Base-by-base conservation (phyloP, 2,797 vertebrate species). In the Odontamblyopus rebecca region DNA sequence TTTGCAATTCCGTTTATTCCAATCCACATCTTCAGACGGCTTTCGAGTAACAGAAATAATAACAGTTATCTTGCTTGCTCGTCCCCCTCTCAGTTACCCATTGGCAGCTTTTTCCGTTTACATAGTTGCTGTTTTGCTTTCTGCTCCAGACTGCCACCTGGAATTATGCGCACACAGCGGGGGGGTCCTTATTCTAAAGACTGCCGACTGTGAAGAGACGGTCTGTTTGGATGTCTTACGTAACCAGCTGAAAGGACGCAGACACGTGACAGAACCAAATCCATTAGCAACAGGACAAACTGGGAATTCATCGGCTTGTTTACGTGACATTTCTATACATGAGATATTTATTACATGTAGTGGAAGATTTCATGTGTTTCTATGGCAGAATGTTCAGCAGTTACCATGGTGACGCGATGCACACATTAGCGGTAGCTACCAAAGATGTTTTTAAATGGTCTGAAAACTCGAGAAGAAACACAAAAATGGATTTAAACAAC, bases 341-440 rank as follows among this genome's bases (percentile, higher is more conserved):
- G 66, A 89, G 73, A 88, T 85, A 93, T 91, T 89, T 26, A 89
- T 89, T 71, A 53, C 26, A 81, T 78, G 74, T 29, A 61, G 77
- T 76, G 76, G 78, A 69, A 72, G 57, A 78, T 38, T 38, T 8
- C 35, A 9, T 38, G 35, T 38, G 2, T 9, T 38, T 38, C 35
- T 9, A 38, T 2, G 35, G 2, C 35, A 1, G 35, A 38, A 38
- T 38, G 35, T 38, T 8, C 35, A 38, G 35, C 7, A 9, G 8
- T 38, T 38, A 9, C 35, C 35, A 38, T 38, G 35, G 35, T 9
- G 35, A 38, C 7, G 0, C 35, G 2, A 38, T 9, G 8, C 8
- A 38, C 35, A 38, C 35, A 38, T 38, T 9, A 38, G 35, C 35
- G 9, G 9, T 38, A 38, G 9, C 35, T 38, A 38, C 35, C 35